Evolutionary conservation across 1,140 invertebrate genomes (phyloP), one percentile per base, ranked within the genome.

Genomic region (Solenopsis invicta): DNA sequence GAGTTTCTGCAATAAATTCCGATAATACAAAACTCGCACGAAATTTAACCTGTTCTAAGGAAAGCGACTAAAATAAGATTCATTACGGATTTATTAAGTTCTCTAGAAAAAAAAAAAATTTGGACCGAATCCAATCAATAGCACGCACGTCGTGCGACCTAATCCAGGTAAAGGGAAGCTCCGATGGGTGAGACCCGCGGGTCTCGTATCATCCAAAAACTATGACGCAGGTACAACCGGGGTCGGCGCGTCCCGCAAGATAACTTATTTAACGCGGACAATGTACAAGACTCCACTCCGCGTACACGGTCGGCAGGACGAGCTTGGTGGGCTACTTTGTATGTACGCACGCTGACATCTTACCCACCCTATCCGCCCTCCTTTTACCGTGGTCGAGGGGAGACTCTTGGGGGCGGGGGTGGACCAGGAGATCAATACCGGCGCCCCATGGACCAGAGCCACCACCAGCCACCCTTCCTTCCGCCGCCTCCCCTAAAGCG

Each of bases 341-440:
- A 94, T 95, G 94, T 95, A 95, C 94, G 93, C 95, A 95, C 92
- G 93, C 94, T 93, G 92, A 94, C 94, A 94, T 95, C 94, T 95
- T 94, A 95, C 93, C 94, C 93, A 93, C 92, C 92, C 91, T 90
- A 88, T 92, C 92, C 92, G 91, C 87, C 89, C 88, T 91, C 90
- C 87, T 91, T 91, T 87, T 88, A 69, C 87, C 76, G 71, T 89
- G 89, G 89, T 87, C 88, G 91, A 90, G 89, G 86, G 82, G 86
- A 84, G 69, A 84, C 54, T 84, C 54, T 41, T 81, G 82, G 82
- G 85, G 86, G 81, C 48, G 76, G 91, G 91, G 87, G 90, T 89
- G 92, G 91, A 92, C 91, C 86, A 88, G 88, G 91, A 93, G 92
- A 92, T 94, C 93, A 94, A 94, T 94, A 94, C 93, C 89, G 91